Evolutionary conservation across 1,140 invertebrate genomes (phyloP).

Genomic region (Cardiocondyla obscurior): DNA sequence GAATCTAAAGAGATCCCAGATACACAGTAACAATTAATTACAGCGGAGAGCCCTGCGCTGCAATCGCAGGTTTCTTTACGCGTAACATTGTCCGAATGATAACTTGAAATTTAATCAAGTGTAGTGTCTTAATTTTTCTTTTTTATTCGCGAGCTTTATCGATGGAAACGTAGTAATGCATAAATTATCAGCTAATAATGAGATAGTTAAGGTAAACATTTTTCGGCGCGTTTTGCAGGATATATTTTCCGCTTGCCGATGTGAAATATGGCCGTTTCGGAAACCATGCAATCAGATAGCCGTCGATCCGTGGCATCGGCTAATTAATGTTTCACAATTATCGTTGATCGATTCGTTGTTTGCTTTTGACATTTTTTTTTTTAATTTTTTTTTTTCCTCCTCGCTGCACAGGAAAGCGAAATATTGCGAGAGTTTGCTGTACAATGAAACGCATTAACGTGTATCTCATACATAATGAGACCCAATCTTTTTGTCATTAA

Average conservation of each 20-base stretch:
- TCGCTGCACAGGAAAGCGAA: neutral
- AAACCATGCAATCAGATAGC: neutral
- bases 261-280: neutral
- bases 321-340: slow-evolving; percentile 34
- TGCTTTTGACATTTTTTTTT: neutral
- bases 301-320: neutral
- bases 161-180: neutral
- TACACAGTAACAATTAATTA: neutral
- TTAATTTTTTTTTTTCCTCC: too few relatives aligned
- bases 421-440: neutral
- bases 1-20: neutral
- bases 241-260: neutral
- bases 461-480: neutral
- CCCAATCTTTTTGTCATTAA: neutral
- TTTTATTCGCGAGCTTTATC: neutral
- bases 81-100: neutral
- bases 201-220: neutral
- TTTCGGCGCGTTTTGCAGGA: neutral
- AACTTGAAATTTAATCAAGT: neutral
- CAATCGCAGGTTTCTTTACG: neutral
- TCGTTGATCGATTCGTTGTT: neutral
- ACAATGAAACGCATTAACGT: neutral
- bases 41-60: neutral
- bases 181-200: slow-evolving; percentile 4
- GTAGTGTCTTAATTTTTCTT: neutral